A percentile compares a stretch with the other conserved stretches of the same genome.
These are phyloP conservation scores for Upupa epops DNA, from an alignment of 2,113 vertebrate species.

Conservation along the genomic window DNA sequence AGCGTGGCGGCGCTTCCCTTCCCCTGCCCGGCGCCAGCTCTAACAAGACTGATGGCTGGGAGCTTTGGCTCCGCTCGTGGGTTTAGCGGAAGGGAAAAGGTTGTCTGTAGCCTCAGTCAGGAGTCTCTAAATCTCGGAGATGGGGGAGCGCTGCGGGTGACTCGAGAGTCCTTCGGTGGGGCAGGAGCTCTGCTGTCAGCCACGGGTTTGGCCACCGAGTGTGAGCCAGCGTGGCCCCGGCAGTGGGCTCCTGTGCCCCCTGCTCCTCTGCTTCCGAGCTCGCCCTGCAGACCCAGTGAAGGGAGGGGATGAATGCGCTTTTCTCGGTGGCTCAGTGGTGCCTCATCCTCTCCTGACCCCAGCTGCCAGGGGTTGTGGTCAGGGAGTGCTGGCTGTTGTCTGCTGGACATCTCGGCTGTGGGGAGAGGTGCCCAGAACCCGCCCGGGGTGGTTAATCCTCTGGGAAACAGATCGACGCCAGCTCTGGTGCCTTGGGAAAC, in stretches of 20 bases:
- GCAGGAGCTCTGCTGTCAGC: too few species aligned
- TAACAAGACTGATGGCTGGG: conserved; percentile 42
- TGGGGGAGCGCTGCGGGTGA: not conserved
- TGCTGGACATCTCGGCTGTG: too few species aligned
- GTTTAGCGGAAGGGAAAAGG: conserved; percentile 66
- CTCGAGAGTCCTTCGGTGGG: not conserved
- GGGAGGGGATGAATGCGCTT: too few species aligned
- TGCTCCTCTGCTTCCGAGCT: too few species aligned
- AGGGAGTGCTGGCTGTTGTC: not conserved
- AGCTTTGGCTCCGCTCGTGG: conserved; percentile 78
- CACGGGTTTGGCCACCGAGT: too few species aligned
- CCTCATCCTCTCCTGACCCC: not conserved
- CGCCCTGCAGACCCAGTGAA: too few species aligned
- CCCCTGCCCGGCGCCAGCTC: not conserved
- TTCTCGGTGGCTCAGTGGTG: not conserved
- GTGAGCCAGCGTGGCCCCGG: too few species aligned
- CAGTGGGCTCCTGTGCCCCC: too few species aligned
- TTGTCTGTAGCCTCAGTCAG: not conserved
- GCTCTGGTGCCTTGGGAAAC: too few species aligned
- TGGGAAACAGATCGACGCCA: too few species aligned
- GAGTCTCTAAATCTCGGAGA: not conserved
- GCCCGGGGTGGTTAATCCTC: too few species aligned
- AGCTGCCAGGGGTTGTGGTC: not conserved
- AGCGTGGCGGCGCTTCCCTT: not conserved
- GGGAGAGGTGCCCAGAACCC: too few species aligned